These are phyloP conservation scores for Tribolium castaneum DNA, from an alignment of 1,140 invertebrate genomes.

Conservation along the genomic window DNA sequence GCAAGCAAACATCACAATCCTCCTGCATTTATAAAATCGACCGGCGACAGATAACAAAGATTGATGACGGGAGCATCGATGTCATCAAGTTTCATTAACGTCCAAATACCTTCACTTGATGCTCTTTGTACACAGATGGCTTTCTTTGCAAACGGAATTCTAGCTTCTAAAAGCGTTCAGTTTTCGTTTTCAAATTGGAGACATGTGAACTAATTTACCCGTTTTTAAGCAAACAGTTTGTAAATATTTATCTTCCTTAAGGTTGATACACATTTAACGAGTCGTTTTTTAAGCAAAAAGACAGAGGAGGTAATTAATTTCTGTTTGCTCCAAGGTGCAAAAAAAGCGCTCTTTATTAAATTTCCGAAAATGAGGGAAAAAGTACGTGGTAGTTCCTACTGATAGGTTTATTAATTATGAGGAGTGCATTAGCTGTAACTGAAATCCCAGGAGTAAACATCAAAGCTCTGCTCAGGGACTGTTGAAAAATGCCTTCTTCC, in stretches of 20 bases:
- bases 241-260: no score
- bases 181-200: no score
- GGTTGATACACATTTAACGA: no score
- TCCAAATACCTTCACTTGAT: conserved; percentile 1
- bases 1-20: conserved; percentile 27
- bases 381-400: not conserved
- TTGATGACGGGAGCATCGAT: conserved; percentile 22
- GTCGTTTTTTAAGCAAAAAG: no score
- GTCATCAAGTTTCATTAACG: conserved; percentile 30
- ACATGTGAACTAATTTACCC: no score
- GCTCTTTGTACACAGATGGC: not conserved
- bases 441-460: not conserved
- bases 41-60: conserved; percentile 22
- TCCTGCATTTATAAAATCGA: conserved; percentile 22
- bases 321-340: no score
- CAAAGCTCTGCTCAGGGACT: not conserved
- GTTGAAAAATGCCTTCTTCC: not conserved
- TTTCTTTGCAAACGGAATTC: not conserved
- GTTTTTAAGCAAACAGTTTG: no score
- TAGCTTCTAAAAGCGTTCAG: no score
- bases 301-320: no score
- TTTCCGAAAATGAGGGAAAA: no score
- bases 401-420: not conserved
- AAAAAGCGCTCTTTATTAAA: no score
- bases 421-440: not conserved